Evolutionary conservation across 2,888 invertebrate genomes (phyloP).

Genomic region (Taenaris catops): DNA sequence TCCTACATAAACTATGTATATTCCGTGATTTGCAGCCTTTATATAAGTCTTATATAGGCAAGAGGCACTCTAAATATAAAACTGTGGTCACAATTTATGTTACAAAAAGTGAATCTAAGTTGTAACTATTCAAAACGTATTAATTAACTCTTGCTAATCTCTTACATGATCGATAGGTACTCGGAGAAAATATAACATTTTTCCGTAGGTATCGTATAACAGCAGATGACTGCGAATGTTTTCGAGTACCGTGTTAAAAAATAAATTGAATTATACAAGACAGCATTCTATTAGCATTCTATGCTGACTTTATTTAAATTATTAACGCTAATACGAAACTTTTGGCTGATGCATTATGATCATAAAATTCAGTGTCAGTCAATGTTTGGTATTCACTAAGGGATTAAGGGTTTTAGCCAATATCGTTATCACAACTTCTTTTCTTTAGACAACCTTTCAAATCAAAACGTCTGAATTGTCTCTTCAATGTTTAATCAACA

Average conservation of each 20-base stretch:
- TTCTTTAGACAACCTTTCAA: too few species aligned
- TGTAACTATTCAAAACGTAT: conserved; percentile 63
- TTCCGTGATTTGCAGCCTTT: conserved; percentile 80
- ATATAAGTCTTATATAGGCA: conserved; percentile 81
- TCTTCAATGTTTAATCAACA: too few species aligned
- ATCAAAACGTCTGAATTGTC: too few species aligned
- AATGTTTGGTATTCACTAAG: too few species aligned
- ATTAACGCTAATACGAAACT: too few species aligned
- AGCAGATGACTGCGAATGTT: not conserved
- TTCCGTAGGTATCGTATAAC: conserved; percentile 26
- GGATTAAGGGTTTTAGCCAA: too few species aligned
- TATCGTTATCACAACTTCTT: too few species aligned
- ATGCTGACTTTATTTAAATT: too few species aligned
- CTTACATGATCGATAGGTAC: conserved; percentile 60
- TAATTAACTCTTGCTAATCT: conserved; percentile 68
- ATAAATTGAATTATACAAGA: too few species aligned
- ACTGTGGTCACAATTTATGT: conserved; percentile 78
- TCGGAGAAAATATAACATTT: conserved; percentile 41
- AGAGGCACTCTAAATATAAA: conserved; percentile 84
- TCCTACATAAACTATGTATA: conserved; percentile 76
- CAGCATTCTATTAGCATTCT: too few species aligned
- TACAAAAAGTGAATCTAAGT: conserved; percentile 70
- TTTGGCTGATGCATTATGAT: too few species aligned
- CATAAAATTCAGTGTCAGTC: too few species aligned
- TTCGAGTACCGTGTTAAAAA: not conserved